Evolutionary conservation across 64 coral and sea anemone species (phyloP).

Genomic region (Porites lutea): DNA sequence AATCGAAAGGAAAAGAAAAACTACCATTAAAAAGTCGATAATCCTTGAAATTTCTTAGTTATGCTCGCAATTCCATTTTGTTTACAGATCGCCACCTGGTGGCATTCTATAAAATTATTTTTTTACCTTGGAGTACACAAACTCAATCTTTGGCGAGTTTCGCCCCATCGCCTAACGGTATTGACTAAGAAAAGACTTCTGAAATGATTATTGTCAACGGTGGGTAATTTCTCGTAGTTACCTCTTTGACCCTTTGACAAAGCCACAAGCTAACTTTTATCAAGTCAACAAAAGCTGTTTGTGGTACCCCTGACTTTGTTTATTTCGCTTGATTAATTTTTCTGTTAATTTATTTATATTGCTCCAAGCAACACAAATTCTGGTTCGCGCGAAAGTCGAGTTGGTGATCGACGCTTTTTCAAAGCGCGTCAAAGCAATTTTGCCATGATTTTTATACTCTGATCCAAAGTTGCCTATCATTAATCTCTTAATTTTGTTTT

Average conservation of each 20-base stretch:
- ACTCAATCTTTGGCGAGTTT: not conserved
- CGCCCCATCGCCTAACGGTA: not conserved
- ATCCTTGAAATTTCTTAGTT: not conserved
- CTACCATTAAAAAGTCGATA: not conserved
- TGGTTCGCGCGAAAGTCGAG: not conserved
- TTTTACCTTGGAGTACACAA: not conserved
- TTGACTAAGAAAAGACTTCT: not conserved
- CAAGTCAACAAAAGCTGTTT: conserved; percentile 13
- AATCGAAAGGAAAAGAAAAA: not conserved
- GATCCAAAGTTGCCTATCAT: not conserved
- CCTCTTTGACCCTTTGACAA: not conserved
- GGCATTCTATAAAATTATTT: not conserved
- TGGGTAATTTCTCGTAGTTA: not conserved
- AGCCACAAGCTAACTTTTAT: conserved; percentile 7
- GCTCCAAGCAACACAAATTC: not conserved
- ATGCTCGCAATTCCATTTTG: not conserved
- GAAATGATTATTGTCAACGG: not conserved
- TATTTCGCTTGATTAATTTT: conserved; percentile 45
- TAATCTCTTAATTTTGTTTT: not conserved
- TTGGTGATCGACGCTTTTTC: not conserved
- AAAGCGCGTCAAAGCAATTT: conserved; percentile 15
- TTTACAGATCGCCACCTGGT: not conserved
- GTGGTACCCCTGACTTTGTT: conserved; percentile 10
- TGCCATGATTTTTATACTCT: conserved; percentile 17
- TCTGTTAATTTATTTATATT: conserved; percentile 48